These are phyloP conservation scores for Syngnathoides biaculeatus DNA, from an alignment of 2,113 vertebrate species.

Conservation along the genomic window DNA sequence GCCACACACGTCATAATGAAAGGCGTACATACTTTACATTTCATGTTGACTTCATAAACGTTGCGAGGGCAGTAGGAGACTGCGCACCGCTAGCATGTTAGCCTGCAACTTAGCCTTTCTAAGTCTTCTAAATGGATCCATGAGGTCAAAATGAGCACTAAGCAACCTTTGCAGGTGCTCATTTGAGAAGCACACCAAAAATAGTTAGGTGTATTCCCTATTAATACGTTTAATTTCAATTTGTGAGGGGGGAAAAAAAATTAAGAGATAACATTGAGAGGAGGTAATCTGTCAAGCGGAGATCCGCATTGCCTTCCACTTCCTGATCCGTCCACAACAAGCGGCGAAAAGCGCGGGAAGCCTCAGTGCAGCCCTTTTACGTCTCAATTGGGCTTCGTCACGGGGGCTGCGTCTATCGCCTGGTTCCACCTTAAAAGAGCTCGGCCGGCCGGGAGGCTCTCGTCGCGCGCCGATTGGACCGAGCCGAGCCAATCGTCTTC, in stretches of 20 bases:
- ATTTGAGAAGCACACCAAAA: no score
- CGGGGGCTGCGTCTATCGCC: background rate
- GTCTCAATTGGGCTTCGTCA: conserved; percentile 47
- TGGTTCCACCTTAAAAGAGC: conserved; percentile 72
- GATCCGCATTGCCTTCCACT: background rate
- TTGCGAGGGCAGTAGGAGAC: no score
- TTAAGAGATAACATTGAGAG: background rate
- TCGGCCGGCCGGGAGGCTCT: conserved; percentile 24
- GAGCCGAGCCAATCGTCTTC: conserved; percentile 48
- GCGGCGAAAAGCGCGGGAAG: conserved; percentile 1
- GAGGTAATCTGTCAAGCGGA: background rate
- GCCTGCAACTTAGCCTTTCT: no score
- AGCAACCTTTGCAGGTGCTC: no score
- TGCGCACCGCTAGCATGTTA: no score
- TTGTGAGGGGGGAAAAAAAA: background rate
- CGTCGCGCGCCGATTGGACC: conserved; percentile 53
- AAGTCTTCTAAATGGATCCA: no score
- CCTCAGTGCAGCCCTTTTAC: conserved; percentile 20
- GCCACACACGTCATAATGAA: no score
- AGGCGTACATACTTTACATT: no score
- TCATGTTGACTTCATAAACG: no score
- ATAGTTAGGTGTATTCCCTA: background rate
- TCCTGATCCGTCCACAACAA: conserved; percentile 3
- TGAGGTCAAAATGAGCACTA: no score
- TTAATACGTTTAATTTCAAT: background rate